A percentile compares a stretch with the other conserved stretches of the same genome.
phyloP scores from a whole-genome alignment of 2,888 invertebrate genomes.

The Antitype chi region DNA sequence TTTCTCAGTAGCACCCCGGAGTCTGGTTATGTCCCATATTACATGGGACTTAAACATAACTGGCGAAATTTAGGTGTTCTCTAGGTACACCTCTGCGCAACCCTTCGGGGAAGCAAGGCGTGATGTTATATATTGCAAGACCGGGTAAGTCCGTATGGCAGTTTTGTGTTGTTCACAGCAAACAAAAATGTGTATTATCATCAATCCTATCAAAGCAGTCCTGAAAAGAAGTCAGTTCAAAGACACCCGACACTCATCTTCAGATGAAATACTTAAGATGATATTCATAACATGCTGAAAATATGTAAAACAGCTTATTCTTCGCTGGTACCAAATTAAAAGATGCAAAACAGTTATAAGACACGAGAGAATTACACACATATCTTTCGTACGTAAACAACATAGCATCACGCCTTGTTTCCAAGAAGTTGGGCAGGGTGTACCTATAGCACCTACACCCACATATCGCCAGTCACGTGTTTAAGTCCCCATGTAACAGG shows the following conservation, averaged over 20 bases:
- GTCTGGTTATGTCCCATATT: no score
- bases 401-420: no score
- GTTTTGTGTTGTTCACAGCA: neutral
- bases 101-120: no score
- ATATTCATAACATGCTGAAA: neutral
- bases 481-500: no score
- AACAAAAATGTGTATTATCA: neutral
- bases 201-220: neutral
- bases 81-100: no score
- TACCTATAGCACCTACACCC: no score
- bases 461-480: no score
- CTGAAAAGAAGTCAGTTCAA: neutral
- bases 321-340: neutral
- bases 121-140: neutral
- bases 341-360: neutral
- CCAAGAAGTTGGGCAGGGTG: no score
- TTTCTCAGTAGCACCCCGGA: no score
- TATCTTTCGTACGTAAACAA: neutral
- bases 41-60: no score
- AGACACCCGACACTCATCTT: neutral
- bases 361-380: neutral
- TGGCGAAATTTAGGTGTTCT: no score
- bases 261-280: neutral
- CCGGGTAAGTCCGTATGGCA: neutral
- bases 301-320: neutral